These are phyloP conservation scores for Capitulum mitella DNA, from an alignment of 2,888 invertebrate genomes.

Conservation along the genomic window DNA sequence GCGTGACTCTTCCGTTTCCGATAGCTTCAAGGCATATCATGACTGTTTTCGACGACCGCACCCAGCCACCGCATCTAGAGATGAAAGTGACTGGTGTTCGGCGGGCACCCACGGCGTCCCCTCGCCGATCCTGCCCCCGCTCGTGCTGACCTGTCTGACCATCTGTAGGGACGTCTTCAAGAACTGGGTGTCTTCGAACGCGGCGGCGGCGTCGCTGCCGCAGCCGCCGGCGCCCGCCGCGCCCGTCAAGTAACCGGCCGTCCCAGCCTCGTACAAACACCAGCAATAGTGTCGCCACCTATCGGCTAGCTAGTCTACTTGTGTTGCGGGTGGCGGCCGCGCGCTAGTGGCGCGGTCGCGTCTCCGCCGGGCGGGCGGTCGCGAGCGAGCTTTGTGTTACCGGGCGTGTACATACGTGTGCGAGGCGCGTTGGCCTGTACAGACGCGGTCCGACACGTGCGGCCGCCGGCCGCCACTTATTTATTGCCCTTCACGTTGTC, in stretches of 20 bases:
- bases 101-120: no score
- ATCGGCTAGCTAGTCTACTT: not conserved
- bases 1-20: no score
- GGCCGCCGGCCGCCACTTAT: not conserved
- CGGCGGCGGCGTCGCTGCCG: not conserved
- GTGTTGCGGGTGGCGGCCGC: not conserved
- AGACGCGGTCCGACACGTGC: not conserved
- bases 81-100: no score
- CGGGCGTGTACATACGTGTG: not conserved
- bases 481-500: slow-evolving; percentile 5
- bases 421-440: not conserved
- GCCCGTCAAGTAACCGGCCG: not conserved
- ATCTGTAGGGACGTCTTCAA: slow-evolving; percentile 35
- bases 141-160: no score
- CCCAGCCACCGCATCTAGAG: no score
- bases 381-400: not conserved
- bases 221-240: not conserved
- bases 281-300: not conserved
- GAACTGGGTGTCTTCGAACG: slow-evolving; percentile 35
- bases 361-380: not conserved
- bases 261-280: slow-evolving; percentile 5
- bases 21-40: no score
- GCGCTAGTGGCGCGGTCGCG: not conserved
- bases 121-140: no score
- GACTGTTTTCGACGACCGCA: no score